Conservation (phyloP, 35 echinoderm and acorn worm genomes). For the Heliocidaris erythrogramma region DNA sequence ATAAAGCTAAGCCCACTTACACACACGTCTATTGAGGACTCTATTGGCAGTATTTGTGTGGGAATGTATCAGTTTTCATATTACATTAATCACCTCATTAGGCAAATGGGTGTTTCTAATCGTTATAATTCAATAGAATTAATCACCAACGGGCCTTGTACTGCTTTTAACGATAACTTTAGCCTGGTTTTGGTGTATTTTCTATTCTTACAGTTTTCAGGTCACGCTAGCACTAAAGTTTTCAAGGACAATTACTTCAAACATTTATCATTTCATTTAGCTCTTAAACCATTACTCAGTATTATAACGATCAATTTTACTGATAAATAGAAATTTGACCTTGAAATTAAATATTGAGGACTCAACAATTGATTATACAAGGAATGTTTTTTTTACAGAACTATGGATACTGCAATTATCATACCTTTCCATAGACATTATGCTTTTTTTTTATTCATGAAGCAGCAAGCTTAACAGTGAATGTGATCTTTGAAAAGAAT, state of each 20-base stretch:
- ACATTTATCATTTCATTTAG: not conserved
- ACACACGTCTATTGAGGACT: not conserved
- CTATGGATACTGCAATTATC: not conserved
- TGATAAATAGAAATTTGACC: not conserved
- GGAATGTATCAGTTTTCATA: conserved; percentile 3
- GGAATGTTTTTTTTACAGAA: not conserved
- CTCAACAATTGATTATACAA: not conserved
- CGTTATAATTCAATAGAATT: not conserved
- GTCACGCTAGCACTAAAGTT: not conserved
- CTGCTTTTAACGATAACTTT: not conserved
- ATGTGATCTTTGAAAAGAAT: no score
- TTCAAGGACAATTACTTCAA: not conserved
- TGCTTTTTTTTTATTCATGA: no score
- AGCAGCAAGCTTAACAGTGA: no score
- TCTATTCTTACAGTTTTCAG: not conserved
- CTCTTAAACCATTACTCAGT: not conserved
- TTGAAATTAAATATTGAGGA: not conserved
- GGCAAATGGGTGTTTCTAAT: conserved; percentile 2
- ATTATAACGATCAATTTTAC: not conserved
- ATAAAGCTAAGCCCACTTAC: not conserved
- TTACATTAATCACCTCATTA: conserved; percentile 1
- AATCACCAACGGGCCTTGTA: not conserved
- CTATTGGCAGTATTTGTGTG: not conserved
- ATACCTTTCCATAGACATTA: not conserved
- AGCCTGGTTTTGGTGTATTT: not conserved